phyloP scores from a whole-genome alignment of 1,140 invertebrate species.

The Dendroctonus ponderosae region DNA sequence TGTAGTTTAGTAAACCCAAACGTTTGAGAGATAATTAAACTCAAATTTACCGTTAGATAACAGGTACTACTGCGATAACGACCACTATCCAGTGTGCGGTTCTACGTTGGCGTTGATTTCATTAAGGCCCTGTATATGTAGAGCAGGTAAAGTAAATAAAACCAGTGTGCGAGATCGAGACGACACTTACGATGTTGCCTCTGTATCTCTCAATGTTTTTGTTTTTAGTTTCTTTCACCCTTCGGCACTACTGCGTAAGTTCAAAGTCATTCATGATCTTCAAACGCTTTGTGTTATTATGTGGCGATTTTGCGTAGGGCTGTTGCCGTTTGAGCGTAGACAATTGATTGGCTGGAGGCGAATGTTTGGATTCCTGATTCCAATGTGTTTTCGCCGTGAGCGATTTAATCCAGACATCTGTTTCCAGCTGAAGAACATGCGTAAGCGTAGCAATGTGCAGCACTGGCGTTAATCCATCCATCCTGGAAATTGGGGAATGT shows the following conservation, averaged over 20 bases:
- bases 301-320: too few relatives aligned
- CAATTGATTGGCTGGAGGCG: too few relatives aligned
- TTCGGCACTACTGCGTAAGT: constrained; percentile 4
- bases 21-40: constrained; percentile 27
- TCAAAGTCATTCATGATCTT: too few relatives aligned
- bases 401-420: too few relatives aligned
- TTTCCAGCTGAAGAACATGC: background rate
- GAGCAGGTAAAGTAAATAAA: constrained; percentile 33
- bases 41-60: constrained; percentile 34
- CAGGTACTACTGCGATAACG: constrained; percentile 23
- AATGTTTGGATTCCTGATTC: too few relatives aligned
- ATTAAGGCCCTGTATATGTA: constrained; percentile 29
- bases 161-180: constrained; percentile 30
- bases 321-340: too few relatives aligned
- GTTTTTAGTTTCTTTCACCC: background rate
- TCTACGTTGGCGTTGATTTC: constrained; percentile 28
- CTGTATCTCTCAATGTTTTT: constrained; percentile 10
- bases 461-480: background rate
- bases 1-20: constrained; percentile 21
- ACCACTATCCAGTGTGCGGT: constrained; percentile 22
- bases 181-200: constrained; percentile 18
- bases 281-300: too few relatives aligned
- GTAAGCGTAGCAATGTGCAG: background rate
- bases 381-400: too few relatives aligned
- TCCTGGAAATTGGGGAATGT: background rate